Base-by-base conservation (phyloP, 2,797 vertebrate species). In the Malurus leucopterus region DNA sequence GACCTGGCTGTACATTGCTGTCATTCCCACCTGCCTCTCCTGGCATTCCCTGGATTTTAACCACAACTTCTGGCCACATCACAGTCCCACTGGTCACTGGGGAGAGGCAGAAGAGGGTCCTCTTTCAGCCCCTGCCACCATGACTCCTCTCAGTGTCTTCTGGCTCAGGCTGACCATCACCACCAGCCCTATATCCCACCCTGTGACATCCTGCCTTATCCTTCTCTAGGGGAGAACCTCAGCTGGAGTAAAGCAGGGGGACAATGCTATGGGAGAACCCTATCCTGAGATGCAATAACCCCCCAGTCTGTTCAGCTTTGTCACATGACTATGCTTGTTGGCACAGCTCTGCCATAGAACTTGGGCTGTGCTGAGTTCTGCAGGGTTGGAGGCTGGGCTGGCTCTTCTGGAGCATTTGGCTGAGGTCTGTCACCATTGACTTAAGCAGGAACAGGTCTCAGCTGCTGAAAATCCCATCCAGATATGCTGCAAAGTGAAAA, bases 321-420 rank as follows among this genome's bases (percentile, higher is more conserved):
- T 32, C 43, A 27, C 4, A 0, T 2, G 22, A 11, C 5, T 3
- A 2, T 3, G 0, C 18, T 21, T 38, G 43, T 32, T 0, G 0
- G 17, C 36, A 32, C 15, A 7, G 24, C 53, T 69, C 32, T 70
- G 21, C 54, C 5, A 1, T 41, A 20, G 41, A 32, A 18, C 27
- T 44, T 0, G 0, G 46, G 36, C 55, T 59, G 38, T 44, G 46
- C 40, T 0, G 0, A 13, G 46, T 29, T 40, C 70, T 41, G 27
- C 9, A 2, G 19, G 29, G 5, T 10, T 40, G 34, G 22, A 23
- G 29, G 64, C 6, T 0, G 0, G 21, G 38, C 24, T 47, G 80
- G 20, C 11, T 55, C 43, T 81, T 24, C 9, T 49, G 54, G n/a
- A 54, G 30, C 2, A 0, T 41, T 63, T 36, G n/a, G n/a, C 43